phyloP scores from a whole-genome alignment of 2,113 vertebrate species.

The Bos javanicus region DNA sequence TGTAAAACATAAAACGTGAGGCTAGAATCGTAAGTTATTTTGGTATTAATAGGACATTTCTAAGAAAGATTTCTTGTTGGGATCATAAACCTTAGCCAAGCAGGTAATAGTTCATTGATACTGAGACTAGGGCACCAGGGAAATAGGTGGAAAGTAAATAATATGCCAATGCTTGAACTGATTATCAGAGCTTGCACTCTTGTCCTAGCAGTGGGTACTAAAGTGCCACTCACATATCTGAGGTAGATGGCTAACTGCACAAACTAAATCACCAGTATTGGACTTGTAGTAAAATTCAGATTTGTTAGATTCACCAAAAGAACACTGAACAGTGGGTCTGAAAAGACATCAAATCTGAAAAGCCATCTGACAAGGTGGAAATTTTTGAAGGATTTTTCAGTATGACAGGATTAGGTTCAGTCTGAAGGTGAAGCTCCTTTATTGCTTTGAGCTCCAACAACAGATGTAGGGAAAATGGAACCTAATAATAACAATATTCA shows the following conservation, averaged over 20 bases:
- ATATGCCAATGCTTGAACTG: neutral
- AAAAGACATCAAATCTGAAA: neutral
- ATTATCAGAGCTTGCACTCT: neutral
- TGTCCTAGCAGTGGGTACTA: neutral
- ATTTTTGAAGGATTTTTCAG: neutral
- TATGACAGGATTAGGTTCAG: neutral
- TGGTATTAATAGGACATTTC: neutral
- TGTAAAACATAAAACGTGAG: neutral
- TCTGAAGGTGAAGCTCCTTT: neutral
- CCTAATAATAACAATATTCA: neutral
- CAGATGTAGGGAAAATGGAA: neutral
- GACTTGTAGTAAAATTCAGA: neutral
- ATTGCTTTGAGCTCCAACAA: neutral
- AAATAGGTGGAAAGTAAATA: neutral
- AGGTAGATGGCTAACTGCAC: neutral
- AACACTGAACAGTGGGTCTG: neutral
- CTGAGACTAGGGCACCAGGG: neutral
- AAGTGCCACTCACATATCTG: neutral
- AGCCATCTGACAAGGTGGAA: neutral
- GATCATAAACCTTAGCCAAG: neutral
- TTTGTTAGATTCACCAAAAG: neutral
- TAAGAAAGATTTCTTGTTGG: neutral
- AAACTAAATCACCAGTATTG: neutral
- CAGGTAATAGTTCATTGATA: neutral
- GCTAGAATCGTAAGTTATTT: neutral